Conservation (phyloP, 2,797 vertebrate genomes). For the Cirrhinus mrigala region DNA sequence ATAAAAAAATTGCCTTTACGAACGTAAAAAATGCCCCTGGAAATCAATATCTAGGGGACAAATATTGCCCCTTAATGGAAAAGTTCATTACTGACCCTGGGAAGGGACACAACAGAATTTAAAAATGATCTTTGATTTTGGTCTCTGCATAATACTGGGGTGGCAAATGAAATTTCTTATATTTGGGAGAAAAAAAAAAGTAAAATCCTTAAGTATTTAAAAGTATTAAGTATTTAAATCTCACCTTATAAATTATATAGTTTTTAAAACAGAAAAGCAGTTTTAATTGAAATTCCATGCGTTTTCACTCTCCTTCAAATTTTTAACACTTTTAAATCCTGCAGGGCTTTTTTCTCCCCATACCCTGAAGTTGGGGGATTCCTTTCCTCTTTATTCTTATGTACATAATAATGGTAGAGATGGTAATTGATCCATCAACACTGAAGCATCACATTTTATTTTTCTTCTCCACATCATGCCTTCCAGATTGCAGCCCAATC, state of each 20-base stretch:
- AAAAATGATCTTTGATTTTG: not conserved
- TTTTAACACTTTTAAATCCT: slow-evolving; percentile 52
- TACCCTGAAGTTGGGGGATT: not conserved
- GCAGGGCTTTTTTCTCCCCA: slow-evolving; percentile 1
- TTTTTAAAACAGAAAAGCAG: not conserved
- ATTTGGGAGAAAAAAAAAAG: not conserved
- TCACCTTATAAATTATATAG: not conserved
- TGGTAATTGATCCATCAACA: slow-evolving; percentile 59
- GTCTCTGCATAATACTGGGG: no score
- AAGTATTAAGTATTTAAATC: slow-evolving; percentile 21
- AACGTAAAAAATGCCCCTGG: no score
- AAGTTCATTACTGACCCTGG: no score
- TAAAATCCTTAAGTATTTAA: slow-evolving; percentile 2
- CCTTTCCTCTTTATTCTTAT: not conserved
- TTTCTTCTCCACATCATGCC: slow-evolving; percentile 55
- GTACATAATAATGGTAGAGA: not conserved
- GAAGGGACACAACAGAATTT: not conserved
- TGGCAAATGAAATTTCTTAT: not conserved
- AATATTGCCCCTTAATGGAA: no score
- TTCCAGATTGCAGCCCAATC: slow-evolving; percentile 60
- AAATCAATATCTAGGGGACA: no score
- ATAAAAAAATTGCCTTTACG: no score
- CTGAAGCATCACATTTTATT: slow-evolving; percentile 45
- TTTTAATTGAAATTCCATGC: not conserved
- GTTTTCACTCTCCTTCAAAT: slow-evolving; percentile 51